Conservation (phyloP, 2,888 invertebrate species). For the Petrolisthes cinctipes region DNA sequence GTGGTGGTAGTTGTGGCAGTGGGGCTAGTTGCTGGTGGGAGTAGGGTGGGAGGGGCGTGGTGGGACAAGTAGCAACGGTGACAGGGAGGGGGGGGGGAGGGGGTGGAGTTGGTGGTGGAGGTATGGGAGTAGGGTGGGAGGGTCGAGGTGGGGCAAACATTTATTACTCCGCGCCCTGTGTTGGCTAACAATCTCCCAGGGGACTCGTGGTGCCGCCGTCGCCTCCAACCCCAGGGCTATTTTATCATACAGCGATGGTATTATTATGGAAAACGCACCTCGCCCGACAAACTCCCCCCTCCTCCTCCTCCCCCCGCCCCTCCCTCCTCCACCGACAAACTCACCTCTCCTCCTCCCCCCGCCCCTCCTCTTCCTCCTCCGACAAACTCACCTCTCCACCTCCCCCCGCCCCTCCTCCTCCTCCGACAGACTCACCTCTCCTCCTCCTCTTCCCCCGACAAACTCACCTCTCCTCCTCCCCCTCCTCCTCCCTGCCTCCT, state of each 20-base stretch:
- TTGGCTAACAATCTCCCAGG: conserved; percentile 59
- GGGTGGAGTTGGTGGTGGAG: neutral
- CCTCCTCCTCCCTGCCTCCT: neutral
- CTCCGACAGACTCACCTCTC: neutral
- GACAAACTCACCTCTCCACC: neutral
- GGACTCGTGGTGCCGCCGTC: conserved; percentile 48
- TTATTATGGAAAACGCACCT: conserved; percentile 51
- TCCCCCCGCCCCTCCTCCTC: too few relatives aligned
- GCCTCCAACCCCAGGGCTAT: conserved; percentile 29
- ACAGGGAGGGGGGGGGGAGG: neutral
- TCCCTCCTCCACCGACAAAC: neutral
- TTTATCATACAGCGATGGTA: conserved; percentile 60
- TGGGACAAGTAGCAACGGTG: neutral
- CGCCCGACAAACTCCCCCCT: neutral
- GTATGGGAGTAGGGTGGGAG: neutral
- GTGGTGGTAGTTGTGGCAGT: too few relatives aligned
- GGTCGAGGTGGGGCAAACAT: conserved; percentile 46
- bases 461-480: neutral
- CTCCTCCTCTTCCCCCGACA: neutral
- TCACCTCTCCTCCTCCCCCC: neutral
- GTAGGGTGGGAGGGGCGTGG: neutral
- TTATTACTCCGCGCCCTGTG: conserved; percentile 50
- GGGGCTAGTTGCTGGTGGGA: too few relatives aligned
- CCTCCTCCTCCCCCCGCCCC: neutral
- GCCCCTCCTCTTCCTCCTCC: neutral